Evolutionary conservation across 2,113 vertebrate genomes (phyloP).

Genomic region (Benitochromis conjunctus): DNA sequence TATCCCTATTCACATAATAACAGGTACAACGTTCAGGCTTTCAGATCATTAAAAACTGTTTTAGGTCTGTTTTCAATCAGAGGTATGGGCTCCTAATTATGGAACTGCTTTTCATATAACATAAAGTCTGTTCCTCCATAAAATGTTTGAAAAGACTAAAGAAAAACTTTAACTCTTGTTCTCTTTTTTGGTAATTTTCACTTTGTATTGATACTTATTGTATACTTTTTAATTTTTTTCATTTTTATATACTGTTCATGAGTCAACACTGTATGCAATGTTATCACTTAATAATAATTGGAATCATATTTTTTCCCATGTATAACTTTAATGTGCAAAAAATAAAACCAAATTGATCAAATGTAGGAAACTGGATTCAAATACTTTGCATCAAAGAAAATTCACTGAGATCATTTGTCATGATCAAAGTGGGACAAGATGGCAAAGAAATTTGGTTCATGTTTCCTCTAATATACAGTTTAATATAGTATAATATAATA

Average conservation of each 20-base stretch:
- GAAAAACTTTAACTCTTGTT: not conserved
- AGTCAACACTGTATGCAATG: not conserved
- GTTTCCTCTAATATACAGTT: not conserved
- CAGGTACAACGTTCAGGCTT: not conserved
- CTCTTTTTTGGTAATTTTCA: accelerated
- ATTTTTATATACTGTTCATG: not conserved
- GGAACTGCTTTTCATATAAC: accelerated
- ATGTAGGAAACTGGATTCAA: no score
- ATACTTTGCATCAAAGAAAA: no score
- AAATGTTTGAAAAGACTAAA: not conserved
- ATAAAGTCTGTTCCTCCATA: not conserved
- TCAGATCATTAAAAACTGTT: not conserved
- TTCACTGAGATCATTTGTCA: no score
- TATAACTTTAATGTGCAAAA: no score
- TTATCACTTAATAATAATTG: not conserved
- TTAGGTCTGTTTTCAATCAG: not conserved
- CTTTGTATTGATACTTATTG: not conserved
- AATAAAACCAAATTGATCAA: no score
- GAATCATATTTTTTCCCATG: no score
- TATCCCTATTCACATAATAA: not conserved
- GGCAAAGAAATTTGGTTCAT: not conserved
- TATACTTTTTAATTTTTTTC: not conserved
- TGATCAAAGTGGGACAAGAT: no score
- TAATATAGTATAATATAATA: not conserved
- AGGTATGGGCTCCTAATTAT: not conserved